Conservation (phyloP, 2,888 invertebrate genomes). For the Microctonus hyperodae region DNA sequence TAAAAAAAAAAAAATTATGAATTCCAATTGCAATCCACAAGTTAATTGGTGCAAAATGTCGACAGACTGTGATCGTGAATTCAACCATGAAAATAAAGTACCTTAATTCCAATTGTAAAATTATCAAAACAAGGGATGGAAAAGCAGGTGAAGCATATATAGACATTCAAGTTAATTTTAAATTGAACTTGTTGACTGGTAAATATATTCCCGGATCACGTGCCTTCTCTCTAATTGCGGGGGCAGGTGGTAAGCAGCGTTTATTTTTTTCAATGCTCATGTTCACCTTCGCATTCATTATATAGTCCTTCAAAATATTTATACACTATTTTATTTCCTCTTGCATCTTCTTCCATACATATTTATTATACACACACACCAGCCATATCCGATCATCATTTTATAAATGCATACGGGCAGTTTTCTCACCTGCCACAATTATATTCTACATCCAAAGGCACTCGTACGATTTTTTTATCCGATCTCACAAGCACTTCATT, state of each 20-base stretch:
- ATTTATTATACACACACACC: not conserved
- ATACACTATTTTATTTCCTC: not conserved
- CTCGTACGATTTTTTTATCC: not conserved
- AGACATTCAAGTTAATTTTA: constrained; percentile 37
- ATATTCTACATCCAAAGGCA: not conserved
- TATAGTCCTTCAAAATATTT: not conserved
- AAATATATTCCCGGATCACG: constrained; percentile 37
- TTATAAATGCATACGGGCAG: not conserved
- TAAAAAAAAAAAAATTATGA: no score
- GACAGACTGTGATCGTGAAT: not conserved
- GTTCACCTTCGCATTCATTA: not conserved
- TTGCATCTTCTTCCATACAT: not conserved
- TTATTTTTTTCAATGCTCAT: not conserved
- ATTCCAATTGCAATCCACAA: no score
- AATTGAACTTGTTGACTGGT: constrained; percentile 25
- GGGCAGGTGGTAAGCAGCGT: constrained; percentile 41
- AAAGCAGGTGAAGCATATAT: constrained; percentile 28
- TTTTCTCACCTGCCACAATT: not conserved
- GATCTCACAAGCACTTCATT: not conserved
- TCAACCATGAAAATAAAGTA: not conserved
- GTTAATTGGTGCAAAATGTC: not conserved
- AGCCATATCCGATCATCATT: not conserved
- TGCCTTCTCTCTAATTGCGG: constrained; percentile 43
- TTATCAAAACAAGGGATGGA: constrained; percentile 16
- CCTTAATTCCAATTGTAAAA: not conserved